phyloP scores from a whole-genome alignment of 2,113 vertebrate genomes.

The Pachycephala philippinensis region DNA sequence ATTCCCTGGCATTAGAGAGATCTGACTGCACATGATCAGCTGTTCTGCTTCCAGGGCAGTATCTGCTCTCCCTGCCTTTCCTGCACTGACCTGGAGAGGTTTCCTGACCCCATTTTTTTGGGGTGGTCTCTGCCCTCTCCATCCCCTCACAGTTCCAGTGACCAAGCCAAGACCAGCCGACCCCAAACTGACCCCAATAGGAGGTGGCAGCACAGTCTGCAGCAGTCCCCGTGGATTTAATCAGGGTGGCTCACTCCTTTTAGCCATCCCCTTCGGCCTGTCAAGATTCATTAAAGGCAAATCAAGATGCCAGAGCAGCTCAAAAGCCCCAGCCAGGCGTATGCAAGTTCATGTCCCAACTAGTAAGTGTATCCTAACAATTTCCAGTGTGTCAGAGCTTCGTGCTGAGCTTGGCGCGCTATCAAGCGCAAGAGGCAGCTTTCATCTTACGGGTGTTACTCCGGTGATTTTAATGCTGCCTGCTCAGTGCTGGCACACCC shows the following conservation, averaged over 20 bases:
- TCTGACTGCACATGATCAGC: not conserved
- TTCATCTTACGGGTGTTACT: slow-evolving; percentile 67
- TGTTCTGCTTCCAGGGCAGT: not conserved
- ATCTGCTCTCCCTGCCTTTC: not conserved
- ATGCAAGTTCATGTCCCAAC: slow-evolving; percentile 52
- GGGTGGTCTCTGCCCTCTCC: not conserved
- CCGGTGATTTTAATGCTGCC: slow-evolving; percentile 44
- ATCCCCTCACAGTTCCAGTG: not conserved
- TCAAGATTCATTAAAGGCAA: slow-evolving; percentile 39
- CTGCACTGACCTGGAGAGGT: fast-evolving
- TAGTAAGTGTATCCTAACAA: slow-evolving; percentile 63
- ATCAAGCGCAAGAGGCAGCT: slow-evolving; percentile 59
- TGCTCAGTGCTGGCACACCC: slow-evolving; percentile 59
- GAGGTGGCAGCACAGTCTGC: not conserved
- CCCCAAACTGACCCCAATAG: not conserved
- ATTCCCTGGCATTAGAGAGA: not conserved
- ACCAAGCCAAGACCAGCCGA: not conserved
- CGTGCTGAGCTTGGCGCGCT: slow-evolving; percentile 34
- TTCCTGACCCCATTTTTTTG: fast-evolving
- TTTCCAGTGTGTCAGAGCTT: slow-evolving; percentile 68
- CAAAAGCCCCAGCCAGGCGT: slow-evolving; percentile 38
- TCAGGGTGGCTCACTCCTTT: not conserved
- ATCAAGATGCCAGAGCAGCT: slow-evolving; percentile 32
- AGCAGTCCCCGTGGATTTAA: not conserved
- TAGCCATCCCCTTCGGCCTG: not conserved